Evolutionary conservation across 2,888 invertebrate species (phyloP), one percentile per base, ranked within the genome.

Genomic region (Melitaea athalia): DNA sequence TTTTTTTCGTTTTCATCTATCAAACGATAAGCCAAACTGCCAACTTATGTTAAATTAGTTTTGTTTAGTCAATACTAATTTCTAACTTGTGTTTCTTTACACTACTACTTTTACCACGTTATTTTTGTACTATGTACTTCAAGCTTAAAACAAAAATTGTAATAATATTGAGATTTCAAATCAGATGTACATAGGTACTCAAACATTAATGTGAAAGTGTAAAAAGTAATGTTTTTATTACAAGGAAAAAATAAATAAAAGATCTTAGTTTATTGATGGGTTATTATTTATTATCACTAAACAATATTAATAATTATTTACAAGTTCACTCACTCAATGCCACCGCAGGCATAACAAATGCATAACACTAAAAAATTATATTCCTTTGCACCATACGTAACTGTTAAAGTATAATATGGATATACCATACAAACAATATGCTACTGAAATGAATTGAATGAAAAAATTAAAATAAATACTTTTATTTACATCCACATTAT

Each of bases 221-320:
- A n/a, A 52, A 33, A 33, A 8, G 3, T 3, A 38, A 7, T 55
- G 17, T 55, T 52, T 55, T 53, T 62, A 74, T 71, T 60, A 59
- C 50, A 52, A 52, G 52, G 60, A 70, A 73, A 74, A 72, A 76
- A 73, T 72, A 75, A 74, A 80, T 80, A 80, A 79, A 82, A 82
- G 17, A 78, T 66, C 55, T 69, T 52, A 63, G 31, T 63, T 74
- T 78, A 79, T 24, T 84, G 79, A 83, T 85, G 85, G 81, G 79
- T 88, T 33, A 84, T 86, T 85, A 80, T 88, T 87, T 85, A 87
- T 84, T 86, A 88, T 85, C 84, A 88, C 85, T 90, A 89, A 84
- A 83, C 82, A 87, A 88, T 85, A 85, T 72, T 69, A 72, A 72
- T 88, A 82, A 85, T 89, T 85, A 84, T 68, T 59, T 52, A 65